Evolutionary conservation across 2,888 invertebrate species (phyloP).

Genomic region (Parelbella ahira): DNA sequence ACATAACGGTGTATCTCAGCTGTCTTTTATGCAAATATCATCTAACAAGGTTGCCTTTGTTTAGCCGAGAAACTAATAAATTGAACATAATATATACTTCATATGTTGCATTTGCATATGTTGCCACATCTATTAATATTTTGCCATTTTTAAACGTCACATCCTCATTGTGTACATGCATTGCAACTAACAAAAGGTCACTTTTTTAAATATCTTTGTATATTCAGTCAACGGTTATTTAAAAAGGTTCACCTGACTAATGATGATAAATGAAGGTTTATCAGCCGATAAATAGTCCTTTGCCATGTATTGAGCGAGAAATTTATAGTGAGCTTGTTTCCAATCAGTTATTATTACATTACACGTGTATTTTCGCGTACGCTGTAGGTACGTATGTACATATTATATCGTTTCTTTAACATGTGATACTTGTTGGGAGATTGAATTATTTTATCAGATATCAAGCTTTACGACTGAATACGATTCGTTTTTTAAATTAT

Average conservation of each 20-base stretch:
- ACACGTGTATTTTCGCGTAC: too few species aligned
- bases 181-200: slow-evolving; percentile 10
- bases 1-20: slow-evolving; percentile 32
- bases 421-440: too few species aligned
- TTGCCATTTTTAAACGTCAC: slow-evolving; percentile 12
- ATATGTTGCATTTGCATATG: slow-evolving; percentile 42
- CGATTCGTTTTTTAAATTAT: too few species aligned
- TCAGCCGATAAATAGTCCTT: slow-evolving; percentile 10
- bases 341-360: too few species aligned
- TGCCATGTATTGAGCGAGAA: slow-evolving; percentile 1
- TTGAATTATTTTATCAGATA: too few species aligned
- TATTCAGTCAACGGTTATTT: neutral
- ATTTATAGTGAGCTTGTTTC: slow-evolving; percentile 12
- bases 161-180: slow-evolving; percentile 5
- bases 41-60: slow-evolving; percentile 49
- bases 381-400: too few species aligned
- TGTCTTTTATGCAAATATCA: slow-evolving; percentile 33
- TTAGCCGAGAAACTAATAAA: slow-evolving; percentile 46
- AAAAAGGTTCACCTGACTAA: slow-evolving; percentile 9
- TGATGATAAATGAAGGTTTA: slow-evolving; percentile 10
- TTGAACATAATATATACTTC: slow-evolving; percentile 37
- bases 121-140: slow-evolving; percentile 6
- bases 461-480: too few species aligned
- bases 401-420: too few species aligned
- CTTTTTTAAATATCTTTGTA: slow-evolving; percentile 3